Conservation (phyloP, 2,797 vertebrate species). For the Coregonus ussuriensis region DNA sequence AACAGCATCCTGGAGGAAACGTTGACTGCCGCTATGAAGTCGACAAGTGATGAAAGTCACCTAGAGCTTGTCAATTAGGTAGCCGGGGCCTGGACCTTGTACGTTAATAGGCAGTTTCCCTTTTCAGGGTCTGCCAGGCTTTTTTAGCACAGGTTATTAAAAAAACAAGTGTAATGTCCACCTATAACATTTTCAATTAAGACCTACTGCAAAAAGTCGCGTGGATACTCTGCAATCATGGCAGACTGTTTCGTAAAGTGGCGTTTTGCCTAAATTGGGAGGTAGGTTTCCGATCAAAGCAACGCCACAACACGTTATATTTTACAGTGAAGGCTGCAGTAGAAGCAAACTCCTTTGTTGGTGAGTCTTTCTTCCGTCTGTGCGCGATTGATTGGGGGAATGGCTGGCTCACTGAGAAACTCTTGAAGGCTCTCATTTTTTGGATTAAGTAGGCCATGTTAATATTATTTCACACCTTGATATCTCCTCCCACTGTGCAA, state of each 20-base stretch:
- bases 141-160: conserved; percentile 83
- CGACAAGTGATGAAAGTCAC: conserved; percentile 94
- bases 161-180: conserved; percentile 74
- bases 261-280: conserved; percentile 70
- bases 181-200: conserved; percentile 79
- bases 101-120: conserved; percentile 86
- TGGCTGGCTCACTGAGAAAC: no score
- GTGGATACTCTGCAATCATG: conserved; percentile 68
- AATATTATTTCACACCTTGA: no score
- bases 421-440: no score
- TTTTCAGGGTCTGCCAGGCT: conserved; percentile 70
- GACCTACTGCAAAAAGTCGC: conserved; percentile 68
- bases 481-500: no score
- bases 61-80: conserved; percentile 91
- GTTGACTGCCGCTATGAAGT: conserved; percentile 88
- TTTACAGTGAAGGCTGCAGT: no score
- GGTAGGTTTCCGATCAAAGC: conserved; percentile 57
- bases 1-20: conserved; percentile 88
- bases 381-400: no score
- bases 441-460: no score
- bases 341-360: no score
- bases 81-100: conserved; percentile 84
- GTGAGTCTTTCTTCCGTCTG: no score
- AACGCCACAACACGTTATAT: no score
- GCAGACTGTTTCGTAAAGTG: conserved; percentile 69